A percentile compares a stretch with the other conserved stretches of the same genome.
Conservation (phyloP, 1,140 invertebrate genomes). For the Drosophila neocordata region DNA sequence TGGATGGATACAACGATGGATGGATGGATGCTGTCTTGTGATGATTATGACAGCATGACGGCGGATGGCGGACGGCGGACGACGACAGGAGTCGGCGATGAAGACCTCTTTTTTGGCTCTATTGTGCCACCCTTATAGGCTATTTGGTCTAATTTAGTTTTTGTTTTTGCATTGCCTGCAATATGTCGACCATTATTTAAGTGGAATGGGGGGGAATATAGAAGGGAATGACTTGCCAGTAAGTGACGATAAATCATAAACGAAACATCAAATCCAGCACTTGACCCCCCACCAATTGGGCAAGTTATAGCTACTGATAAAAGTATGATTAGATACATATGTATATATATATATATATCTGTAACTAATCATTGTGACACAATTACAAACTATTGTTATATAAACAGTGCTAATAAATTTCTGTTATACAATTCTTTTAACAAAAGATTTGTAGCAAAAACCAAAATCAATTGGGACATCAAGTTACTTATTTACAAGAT, state of each 20-base stretch:
- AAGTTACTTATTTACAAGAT: too few species aligned
- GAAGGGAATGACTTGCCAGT: conserved; percentile 61
- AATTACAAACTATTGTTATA: neutral
- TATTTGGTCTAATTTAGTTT: conserved; percentile 68
- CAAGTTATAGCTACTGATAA: conserved; percentile 14
- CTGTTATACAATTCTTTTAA: too few species aligned
- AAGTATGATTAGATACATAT: neutral
- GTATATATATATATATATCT: neutral
- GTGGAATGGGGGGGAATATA: neutral
- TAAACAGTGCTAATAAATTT: neutral
- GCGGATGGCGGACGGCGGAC: too few species aligned
- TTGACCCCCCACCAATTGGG: conserved; percentile 65
- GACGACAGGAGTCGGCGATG: conserved; percentile 36
- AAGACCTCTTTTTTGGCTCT: conserved; percentile 24
- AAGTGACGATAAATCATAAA: conserved; percentile 82
- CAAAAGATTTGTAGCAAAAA: too few species aligned
- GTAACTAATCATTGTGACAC: neutral
- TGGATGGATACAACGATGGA: conserved; percentile 68
- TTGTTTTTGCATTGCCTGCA: conserved; percentile 72
- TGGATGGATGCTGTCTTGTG: conserved; percentile 74
- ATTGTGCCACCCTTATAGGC: conserved; percentile 23
- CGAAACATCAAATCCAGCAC: conserved; percentile 83
- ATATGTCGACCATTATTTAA: conserved; percentile 69
- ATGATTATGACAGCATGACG: conserved; percentile 82
- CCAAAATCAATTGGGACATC: too few species aligned